phyloP scores from a whole-genome alignment of 2,888 invertebrate species.

The Plusia festucae region DNA sequence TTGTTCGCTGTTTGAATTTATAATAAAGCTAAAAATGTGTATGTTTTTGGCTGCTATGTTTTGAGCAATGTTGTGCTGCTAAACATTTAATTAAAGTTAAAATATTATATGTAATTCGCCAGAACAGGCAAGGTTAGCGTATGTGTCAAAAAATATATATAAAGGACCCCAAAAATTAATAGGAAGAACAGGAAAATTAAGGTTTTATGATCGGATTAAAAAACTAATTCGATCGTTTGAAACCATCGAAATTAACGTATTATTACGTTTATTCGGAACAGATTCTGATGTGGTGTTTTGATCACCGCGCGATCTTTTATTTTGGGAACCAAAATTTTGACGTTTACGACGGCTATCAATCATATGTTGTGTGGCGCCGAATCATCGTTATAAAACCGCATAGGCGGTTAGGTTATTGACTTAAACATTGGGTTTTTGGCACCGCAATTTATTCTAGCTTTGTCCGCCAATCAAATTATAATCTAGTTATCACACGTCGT shows the following conservation, averaged over 20 bases:
- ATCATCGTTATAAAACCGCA: conserved; percentile 74
- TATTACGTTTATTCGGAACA: conserved; percentile 66
- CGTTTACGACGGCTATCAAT: conserved; percentile 78
- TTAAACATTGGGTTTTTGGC: conserved; percentile 63
- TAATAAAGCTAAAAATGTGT: neutral
- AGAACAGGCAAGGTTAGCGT: neutral
- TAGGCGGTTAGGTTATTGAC: conserved; percentile 68
- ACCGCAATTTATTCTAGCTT: conserved; percentile 50
- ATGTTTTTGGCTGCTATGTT: neutral
- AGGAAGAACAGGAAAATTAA: conserved; percentile 34
- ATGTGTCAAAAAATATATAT: neutral
- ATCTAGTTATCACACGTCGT: conserved; percentile 52
- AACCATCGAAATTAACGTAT: conserved; percentile 60
- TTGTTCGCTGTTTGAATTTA: neutral
- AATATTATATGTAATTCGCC: neutral
- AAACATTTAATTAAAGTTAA: neutral
- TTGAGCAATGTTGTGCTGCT: neutral
- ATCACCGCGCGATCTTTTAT: conserved; percentile 67
- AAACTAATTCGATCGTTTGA: conserved; percentile 60
- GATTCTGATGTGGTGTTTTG: conserved; percentile 68
- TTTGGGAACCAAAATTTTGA: conserved; percentile 72
- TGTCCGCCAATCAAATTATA: conserved; percentile 41
- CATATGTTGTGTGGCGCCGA: conserved; percentile 72
- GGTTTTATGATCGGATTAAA: conserved; percentile 51
- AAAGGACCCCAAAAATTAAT: neutral